Conservation (phyloP, 2,113 vertebrate species). For the Pterocles orientalis region DNA sequence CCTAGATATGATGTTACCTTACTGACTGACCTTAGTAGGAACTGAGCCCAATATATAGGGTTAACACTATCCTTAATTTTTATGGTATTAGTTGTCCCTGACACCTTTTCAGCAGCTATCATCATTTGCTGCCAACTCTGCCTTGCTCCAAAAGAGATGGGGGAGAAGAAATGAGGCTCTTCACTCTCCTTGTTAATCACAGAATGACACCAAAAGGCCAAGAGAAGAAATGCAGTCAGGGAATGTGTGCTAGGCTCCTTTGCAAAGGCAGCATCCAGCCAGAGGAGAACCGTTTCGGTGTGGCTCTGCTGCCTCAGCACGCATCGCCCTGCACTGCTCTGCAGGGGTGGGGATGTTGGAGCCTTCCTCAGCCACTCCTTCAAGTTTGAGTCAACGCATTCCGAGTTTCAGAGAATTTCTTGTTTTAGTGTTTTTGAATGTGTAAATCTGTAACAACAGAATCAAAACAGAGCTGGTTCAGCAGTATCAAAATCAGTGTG, state of each 20-base stretch:
- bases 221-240: slow-evolving; percentile 72
- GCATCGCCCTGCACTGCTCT: fast-evolving
- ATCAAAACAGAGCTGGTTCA: background rate
- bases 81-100: background rate
- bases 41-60: background rate
- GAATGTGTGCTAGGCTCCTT: background rate
- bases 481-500: fast-evolving
- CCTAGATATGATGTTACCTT: background rate
- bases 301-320: fast-evolving
- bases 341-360: background rate
- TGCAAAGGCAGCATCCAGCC: background rate
- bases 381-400: background rate
- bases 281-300: fast-evolving
- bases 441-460: background rate
- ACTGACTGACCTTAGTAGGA: background rate
- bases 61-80: background rate
- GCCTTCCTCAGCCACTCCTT: background rate
- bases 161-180: background rate
- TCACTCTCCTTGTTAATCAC: slow-evolving; percentile 60
- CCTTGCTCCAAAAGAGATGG: background rate
- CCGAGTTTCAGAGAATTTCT: background rate
- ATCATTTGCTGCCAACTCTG: background rate
- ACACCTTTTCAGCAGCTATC: background rate
- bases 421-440: background rate
- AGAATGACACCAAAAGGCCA: slow-evolving; percentile 81